Conservation (phyloP, 2,113 vertebrate genomes). For the Herpetotheres cachinnans region DNA sequence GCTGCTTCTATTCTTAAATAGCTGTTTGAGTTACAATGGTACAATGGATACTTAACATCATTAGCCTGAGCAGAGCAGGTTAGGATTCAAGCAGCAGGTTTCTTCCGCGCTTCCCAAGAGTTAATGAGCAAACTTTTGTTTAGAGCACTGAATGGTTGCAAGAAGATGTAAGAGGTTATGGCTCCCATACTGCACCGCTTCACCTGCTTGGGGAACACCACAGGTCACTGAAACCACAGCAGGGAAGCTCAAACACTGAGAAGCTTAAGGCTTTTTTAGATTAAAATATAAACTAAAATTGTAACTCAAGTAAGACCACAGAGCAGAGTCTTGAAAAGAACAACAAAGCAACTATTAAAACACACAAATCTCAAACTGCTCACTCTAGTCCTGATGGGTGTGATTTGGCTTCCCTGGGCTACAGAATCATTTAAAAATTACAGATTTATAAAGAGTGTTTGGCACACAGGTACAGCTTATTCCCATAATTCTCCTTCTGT, state of each 20-base stretch:
- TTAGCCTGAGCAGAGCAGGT: constrained; percentile 51
- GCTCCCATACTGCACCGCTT: not conserved
- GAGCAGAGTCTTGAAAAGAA: not conserved
- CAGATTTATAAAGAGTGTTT: not conserved
- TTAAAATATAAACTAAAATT: constrained; percentile 30
- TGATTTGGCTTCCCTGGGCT: constrained; percentile 25
- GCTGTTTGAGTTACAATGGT: constrained; percentile 16
- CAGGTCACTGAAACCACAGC: constrained; percentile 14
- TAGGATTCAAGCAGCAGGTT: constrained; percentile 52
- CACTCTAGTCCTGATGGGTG: not conserved
- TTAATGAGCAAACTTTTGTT: not conserved
- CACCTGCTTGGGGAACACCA: not conserved
- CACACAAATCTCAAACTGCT: not conserved
- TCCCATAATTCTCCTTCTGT: not conserved
- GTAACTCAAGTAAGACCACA: constrained; percentile 43
- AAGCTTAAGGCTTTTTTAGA: constrained; percentile 61
- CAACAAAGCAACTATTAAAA: constrained; percentile 10
- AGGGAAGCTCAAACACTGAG: constrained; percentile 31
- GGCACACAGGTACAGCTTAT: not conserved
- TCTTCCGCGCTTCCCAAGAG: constrained; percentile 58
- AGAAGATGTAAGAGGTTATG: not conserved
- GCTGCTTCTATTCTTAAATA: constrained; percentile 35
- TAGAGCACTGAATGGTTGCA: not conserved
- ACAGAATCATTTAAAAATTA: not conserved
- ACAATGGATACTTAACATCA: not conserved